phyloP scores from a whole-genome alignment of 1,140 invertebrate species.

The Galendromus occidentalis region DNA sequence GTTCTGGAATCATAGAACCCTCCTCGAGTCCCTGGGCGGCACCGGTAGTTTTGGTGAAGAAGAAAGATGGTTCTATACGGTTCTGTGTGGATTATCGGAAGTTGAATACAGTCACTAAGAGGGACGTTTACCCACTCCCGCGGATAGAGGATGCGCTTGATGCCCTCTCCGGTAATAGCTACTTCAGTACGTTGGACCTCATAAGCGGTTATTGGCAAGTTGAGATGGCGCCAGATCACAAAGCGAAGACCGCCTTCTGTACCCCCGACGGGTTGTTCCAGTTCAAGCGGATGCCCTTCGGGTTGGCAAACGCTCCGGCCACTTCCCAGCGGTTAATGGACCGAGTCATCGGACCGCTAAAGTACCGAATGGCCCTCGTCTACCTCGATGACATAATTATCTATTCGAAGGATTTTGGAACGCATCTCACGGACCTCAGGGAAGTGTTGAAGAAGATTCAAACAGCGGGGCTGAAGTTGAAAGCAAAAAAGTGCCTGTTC shows the following conservation, averaged over 20 bases:
- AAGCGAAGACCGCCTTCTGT: conserved; percentile 30
- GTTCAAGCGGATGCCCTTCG: conserved; percentile 28
- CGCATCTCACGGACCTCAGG: conserved; percentile 11
- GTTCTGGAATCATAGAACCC: no score
- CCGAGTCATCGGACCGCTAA: conserved; percentile 22
- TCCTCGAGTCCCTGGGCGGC: conserved; percentile 29
- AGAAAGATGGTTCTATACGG: conserved; percentile 29
- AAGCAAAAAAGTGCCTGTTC: conserved; percentile 17
- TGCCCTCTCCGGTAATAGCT: conserved; percentile 16
- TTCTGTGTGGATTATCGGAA: conserved; percentile 37
- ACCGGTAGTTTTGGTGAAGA: conserved; percentile 32
- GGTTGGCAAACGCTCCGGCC: conserved; percentile 28
- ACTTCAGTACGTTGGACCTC: not conserved
- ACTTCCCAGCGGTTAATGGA: conserved; percentile 27
- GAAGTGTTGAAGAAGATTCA: not conserved
- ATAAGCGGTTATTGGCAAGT: conserved; percentile 31
- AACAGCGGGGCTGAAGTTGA: conserved; percentile 10
- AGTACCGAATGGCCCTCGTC: conserved; percentile 17
- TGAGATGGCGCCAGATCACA: conserved; percentile 23
- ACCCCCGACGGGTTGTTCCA: conserved; percentile 26
- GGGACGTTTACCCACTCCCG: conserved; percentile 28
- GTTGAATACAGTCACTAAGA: conserved; percentile 27
- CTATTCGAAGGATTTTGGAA: conserved; percentile 13
- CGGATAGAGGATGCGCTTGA: conserved; percentile 25
- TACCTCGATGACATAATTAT: conserved; percentile 22